phyloP scores from a whole-genome alignment of 2,888 invertebrate species.

The Neoscelio sp. region DNA sequence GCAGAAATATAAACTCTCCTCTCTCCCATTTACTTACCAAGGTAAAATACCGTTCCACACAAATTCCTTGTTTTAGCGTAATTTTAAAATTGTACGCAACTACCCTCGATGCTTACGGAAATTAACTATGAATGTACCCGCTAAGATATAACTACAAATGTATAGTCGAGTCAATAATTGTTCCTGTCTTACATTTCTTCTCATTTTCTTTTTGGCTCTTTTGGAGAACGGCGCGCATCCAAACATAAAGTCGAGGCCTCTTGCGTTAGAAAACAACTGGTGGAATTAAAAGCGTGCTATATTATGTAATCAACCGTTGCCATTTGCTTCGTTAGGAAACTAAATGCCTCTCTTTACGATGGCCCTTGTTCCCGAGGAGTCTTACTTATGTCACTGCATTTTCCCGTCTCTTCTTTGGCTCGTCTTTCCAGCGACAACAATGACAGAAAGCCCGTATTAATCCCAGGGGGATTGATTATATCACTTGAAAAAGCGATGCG shows the following conservation, averaged over 20 bases:
- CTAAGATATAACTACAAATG: no score
- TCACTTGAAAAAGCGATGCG: constrained; percentile 31
- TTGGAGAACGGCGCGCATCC: constrained; percentile 1
- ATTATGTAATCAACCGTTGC: constrained; percentile 47
- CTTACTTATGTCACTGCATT: constrained; percentile 15
- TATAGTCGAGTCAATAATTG: constrained; percentile 43
- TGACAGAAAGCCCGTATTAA: constrained; percentile 32
- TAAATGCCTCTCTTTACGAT: constrained; percentile 24
- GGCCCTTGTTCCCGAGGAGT: constrained; percentile 11
- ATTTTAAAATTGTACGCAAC: no score
- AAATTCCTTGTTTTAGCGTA: no score
- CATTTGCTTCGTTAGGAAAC: constrained; percentile 39
- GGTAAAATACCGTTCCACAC: no score
- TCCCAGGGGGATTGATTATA: constrained; percentile 38
- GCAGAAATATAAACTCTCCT: no score
- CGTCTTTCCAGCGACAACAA: constrained; percentile 28
- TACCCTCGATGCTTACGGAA: no score
- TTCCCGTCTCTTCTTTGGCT: not conserved
- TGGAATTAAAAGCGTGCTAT: constrained; percentile 46
- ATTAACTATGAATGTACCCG: no score
- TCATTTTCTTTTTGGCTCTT: not conserved
- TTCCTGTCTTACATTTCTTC: constrained; percentile 19
- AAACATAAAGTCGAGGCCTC: constrained; percentile 8
- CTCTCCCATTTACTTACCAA: no score
- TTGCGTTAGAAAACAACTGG: constrained; percentile 2